Percentiles rank a stretch among this genome's conserved stretches.
phyloP scores from a whole-genome alignment of 2,113 vertebrate genomes.

The Ctenodactylus gundi region DNA sequence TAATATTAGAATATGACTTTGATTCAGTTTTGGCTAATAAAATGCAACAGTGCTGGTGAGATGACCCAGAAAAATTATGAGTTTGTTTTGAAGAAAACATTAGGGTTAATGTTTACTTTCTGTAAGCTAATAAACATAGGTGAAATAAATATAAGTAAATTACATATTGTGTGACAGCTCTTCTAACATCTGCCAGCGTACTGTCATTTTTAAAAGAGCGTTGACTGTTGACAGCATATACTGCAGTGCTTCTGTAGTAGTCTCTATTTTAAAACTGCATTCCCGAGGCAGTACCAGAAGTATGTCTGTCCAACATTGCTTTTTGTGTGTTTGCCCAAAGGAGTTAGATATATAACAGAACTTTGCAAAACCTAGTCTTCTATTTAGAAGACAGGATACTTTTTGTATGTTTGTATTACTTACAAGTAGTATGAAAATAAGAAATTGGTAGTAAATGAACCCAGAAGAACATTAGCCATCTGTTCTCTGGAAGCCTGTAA shows the following conservation, averaged over 20 bases:
- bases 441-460: conserved; percentile 63
- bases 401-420: conserved; percentile 71
- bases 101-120: conserved; percentile 33
- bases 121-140: conserved; percentile 10
- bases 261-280: conserved; percentile 55
- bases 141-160: conserved; percentile 44
- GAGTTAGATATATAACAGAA: conserved; percentile 1
- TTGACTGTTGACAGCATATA: not conserved
- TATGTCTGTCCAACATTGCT: not conserved
- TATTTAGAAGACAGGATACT: not conserved
- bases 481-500: conserved; percentile 66
- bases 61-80: conserved; percentile 54
- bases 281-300: conserved; percentile 26
- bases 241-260: conserved; percentile 54
- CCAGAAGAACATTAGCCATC: conserved; percentile 63
- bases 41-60: conserved; percentile 43
- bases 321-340: conserved; percentile 15
- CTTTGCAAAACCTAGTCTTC: conserved; percentile 3
- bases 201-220: conserved; percentile 34
- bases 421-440: conserved; percentile 64
- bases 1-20: conserved; percentile 51
- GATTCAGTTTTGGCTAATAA: conserved; percentile 63
- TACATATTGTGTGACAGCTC: conserved; percentile 1
- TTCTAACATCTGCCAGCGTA: conserved; percentile 44
- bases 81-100: conserved; percentile 51